Evolutionary conservation across 2,888 invertebrate species (phyloP), one percentile per base, ranked within the genome.

Genomic region (Tetragonisca angustula): DNA sequence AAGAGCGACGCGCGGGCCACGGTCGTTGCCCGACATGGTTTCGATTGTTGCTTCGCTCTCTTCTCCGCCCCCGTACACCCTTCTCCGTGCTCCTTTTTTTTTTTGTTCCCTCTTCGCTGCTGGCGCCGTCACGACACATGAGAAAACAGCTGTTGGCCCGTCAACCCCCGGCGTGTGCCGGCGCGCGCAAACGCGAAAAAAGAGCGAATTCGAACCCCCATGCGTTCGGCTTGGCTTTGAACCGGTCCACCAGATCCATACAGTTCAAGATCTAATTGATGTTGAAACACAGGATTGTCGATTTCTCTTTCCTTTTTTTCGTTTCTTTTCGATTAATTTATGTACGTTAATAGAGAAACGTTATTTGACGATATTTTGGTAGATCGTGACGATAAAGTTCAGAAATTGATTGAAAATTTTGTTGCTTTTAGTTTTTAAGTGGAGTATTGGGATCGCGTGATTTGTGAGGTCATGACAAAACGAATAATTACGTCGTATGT

Each of bases 41-140:
- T 89, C 90, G 90, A 89, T 89, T 90, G 90, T 89, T 90, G 89
- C 90, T 79, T 90, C 84, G 65, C 89, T 88, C 89, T 88, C 81
- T 69, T 84, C 76, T 69, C 79, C 77, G 59, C 76, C 85, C 72
- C 59, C 52, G 27, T 72, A 49, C 64, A 67, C 76, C 72, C 68
- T 64, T 80, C 79, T 74, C 76, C 62, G 65, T 80, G 43, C 86
- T 84, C 78, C 59, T 84, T 90, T 86, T 88, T 86, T 83, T 13
- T 79, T 87, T 87, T 85, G 81, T 59, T 76, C 86, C 81, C 72
- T 79, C 78, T 56, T 80, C 62, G 62, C 73, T 75, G 76, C 68
- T 69, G 80, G 81, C 77, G 82, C 81, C 86, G 84, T 86, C 83
- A 87, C 90, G 86, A 87, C 83, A 87, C 86, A 87, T 84, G 90